phyloP scores from a whole-genome alignment of 2,113 vertebrate species.

The Psittacula cyanocephala region DNA sequence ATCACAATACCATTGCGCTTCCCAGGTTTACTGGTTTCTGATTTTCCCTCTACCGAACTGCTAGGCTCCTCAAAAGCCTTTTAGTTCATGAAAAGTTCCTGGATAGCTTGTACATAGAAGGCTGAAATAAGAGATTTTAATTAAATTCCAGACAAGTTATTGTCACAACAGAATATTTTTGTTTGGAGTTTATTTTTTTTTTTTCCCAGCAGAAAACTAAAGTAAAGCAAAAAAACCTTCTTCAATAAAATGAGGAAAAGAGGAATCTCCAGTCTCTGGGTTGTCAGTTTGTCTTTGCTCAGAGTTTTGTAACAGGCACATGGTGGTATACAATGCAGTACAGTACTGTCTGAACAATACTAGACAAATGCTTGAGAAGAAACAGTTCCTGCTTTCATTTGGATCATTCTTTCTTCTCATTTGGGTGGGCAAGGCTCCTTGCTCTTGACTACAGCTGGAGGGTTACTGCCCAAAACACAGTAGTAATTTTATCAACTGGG shows the following conservation, averaged over 20 bases:
- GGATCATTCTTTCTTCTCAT: background rate
- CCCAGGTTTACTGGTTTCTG: background rate
- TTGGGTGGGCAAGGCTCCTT: background rate
- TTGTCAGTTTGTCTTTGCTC: background rate
- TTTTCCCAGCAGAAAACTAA: background rate
- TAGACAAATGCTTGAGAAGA: background rate
- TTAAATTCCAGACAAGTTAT: background rate
- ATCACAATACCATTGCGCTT: background rate
- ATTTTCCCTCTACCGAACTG: background rate
- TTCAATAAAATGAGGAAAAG: background rate
- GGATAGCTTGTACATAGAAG: background rate
- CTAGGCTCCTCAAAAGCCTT: background rate
- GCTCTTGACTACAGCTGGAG: background rate
- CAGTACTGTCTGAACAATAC: background rate
- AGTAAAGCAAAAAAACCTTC: background rate
- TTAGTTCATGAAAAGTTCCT: background rate
- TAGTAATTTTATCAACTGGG: background rate
- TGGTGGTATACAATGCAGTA: background rate
- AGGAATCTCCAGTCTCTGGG: background rate
- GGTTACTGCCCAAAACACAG: background rate
- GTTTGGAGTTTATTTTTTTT: background rate
- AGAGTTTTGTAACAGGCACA: background rate
- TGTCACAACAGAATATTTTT: background rate
- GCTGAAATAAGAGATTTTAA: constrained; percentile 7
- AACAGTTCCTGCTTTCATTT: background rate